Conservation (phyloP, 2,888 invertebrate species). For the Netelia inedita region DNA sequence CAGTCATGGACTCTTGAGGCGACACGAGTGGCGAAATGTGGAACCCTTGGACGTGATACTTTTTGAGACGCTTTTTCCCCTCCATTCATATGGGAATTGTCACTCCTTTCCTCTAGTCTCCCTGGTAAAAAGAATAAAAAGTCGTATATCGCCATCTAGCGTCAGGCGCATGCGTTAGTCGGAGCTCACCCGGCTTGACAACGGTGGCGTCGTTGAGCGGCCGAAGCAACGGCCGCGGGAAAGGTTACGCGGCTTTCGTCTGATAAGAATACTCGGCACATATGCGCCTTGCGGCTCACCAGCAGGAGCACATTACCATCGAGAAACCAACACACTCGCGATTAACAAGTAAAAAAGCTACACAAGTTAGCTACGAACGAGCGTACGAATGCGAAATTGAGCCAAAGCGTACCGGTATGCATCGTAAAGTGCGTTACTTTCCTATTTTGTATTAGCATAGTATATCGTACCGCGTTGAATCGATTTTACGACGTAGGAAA, state of each 20-base stretch:
- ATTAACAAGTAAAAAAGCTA: background rate
- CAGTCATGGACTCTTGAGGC: no score
- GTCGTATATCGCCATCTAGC: no score
- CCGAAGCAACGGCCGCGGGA: slow-evolving; percentile 24
- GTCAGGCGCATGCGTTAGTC: background rate
- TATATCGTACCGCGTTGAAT: slow-evolving; percentile 8
- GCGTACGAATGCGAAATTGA: slow-evolving; percentile 10
- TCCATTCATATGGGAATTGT: no score
- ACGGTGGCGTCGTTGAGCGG: slow-evolving; percentile 34
- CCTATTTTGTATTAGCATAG: slow-evolving; percentile 19
- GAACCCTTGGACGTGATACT: no score
- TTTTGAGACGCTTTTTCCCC: no score
- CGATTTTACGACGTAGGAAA: slow-evolving; percentile 1
- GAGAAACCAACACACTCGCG: slow-evolving; percentile 27
- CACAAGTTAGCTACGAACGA: background rate
- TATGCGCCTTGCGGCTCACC: slow-evolving; percentile 36
- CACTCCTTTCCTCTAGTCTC: no score
- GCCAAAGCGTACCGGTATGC: background rate
- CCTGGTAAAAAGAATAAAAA: no score
- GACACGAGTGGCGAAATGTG: no score
- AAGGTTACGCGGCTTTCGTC: slow-evolving; percentile 49
- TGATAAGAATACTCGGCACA: slow-evolving; percentile 55
- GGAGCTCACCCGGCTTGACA: background rate
- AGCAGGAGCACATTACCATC: slow-evolving; percentile 27
- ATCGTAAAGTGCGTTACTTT: background rate